A percentile compares a stretch with the other conserved stretches of the same genome.
Evolutionary conservation across 2,888 invertebrate species (phyloP).

Genomic region (Osmoderma eremita): DNA sequence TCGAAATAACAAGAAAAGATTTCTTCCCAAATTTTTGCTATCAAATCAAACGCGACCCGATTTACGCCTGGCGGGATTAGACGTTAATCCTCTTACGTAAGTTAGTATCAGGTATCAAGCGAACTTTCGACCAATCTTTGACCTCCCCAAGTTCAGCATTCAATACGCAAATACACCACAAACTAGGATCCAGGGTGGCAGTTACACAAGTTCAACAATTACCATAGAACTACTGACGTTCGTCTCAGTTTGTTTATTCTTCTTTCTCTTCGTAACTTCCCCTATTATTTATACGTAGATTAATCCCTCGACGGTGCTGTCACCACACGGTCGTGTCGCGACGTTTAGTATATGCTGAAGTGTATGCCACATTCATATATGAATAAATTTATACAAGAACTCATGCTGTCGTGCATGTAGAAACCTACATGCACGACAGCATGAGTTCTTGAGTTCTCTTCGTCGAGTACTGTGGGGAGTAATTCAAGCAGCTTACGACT

Average conservation of each 20-base stretch:
- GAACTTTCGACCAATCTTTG: slow-evolving; percentile 31
- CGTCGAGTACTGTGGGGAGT: too few species aligned
- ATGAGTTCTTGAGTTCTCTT: background rate
- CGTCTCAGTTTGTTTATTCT: background rate
- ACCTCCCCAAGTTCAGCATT: slow-evolving; percentile 11
- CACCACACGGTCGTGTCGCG: too few species aligned
- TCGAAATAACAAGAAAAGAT: too few species aligned
- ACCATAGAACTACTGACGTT: background rate
- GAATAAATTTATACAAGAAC: slow-evolving; percentile 32
- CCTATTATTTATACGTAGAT: too few species aligned
- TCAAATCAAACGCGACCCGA: too few species aligned
- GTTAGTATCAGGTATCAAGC: slow-evolving; percentile 15
- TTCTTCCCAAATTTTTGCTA: too few species aligned
- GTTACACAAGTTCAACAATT: too few species aligned
- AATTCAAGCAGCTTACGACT: too few species aligned
- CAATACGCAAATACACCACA: slow-evolving; percentile 11
- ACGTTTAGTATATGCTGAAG: slow-evolving; percentile 18
- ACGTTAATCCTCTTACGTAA: slow-evolving; percentile 22
- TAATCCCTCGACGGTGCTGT: too few species aligned
- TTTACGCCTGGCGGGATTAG: background rate
- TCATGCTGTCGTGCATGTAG: too few species aligned
- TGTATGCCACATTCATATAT: slow-evolving; percentile 34
- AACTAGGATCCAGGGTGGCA: background rate
- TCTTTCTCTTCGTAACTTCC: too few species aligned
- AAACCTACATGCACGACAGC: too few species aligned